A percentile compares a stretch with the other conserved stretches of the same genome.
phyloP scores from a whole-genome alignment of 2,888 invertebrate genomes.

The Dione vanillae region DNA sequence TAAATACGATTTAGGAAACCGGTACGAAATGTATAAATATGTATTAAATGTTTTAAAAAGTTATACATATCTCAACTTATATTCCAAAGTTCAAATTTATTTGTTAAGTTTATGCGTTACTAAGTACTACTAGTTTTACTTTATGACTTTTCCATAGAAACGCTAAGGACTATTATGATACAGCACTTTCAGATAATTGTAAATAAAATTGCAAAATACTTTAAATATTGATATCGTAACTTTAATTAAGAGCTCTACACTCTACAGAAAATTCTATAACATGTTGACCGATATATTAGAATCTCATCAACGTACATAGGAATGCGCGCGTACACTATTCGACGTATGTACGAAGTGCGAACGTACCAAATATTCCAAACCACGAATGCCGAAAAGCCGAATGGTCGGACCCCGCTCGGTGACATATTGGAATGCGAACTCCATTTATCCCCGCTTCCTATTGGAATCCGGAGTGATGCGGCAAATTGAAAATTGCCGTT shows the following conservation, averaged over 20 bases:
- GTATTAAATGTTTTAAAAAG: constrained; percentile 1
- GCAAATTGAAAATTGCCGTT: constrained; percentile 83
- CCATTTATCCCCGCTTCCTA: constrained; percentile 83
- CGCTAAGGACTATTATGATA: background rate
- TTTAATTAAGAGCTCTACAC: background rate
- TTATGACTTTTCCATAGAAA: background rate
- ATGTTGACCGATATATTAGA: constrained; percentile 56
- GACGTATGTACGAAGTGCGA: constrained; percentile 59
- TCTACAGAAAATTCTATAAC: background rate
- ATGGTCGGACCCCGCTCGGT: constrained; percentile 73
- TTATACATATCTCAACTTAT: constrained; percentile 25
- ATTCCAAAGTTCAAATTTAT: constrained; percentile 3
- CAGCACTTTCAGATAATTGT: background rate
- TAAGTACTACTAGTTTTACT: constrained; percentile 15
- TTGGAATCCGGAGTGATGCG: constrained; percentile 84
- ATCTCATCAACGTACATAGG: constrained; percentile 72
- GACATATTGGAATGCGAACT: constrained; percentile 84
- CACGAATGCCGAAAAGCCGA: constrained; percentile 76
- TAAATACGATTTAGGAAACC: background rate
- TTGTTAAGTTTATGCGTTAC: constrained; percentile 11
- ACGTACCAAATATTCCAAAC: constrained; percentile 66
- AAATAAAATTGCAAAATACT: background rate
- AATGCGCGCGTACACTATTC: constrained; percentile 69
- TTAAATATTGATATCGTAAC: background rate
- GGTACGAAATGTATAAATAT: background rate